phyloP scores from a whole-genome alignment of 2,888 invertebrate species.

The Apotomis betuletana region DNA sequence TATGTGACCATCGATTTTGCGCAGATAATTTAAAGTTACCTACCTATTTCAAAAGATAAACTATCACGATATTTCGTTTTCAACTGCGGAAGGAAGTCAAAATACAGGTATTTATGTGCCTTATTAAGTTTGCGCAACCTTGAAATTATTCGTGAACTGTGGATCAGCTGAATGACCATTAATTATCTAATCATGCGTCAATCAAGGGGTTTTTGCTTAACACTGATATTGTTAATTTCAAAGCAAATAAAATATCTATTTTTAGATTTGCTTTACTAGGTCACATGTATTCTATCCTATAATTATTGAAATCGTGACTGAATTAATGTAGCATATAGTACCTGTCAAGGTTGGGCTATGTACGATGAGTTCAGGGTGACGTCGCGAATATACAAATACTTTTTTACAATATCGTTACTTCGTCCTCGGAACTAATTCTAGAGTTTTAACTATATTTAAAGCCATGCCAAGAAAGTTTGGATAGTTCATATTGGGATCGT shows the following conservation, averaged over 20 bases:
- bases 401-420: too few species aligned
- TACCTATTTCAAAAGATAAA: constrained; percentile 7
- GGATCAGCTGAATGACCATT: constrained; percentile 24
- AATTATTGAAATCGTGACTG: constrained; percentile 8
- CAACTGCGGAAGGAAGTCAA: constrained; percentile 24
- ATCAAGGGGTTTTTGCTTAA: constrained; percentile 36
- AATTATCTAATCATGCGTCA: constrained; percentile 37
- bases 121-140: constrained; percentile 28
- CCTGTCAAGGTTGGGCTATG: constrained; percentile 2
- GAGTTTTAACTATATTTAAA: too few species aligned
- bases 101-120: background rate
- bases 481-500: too few species aligned
- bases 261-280: background rate
- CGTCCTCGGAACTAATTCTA: too few species aligned
- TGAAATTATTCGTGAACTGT: constrained; percentile 22
- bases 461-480: too few species aligned
- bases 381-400: background rate
- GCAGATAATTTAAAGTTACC: background rate
- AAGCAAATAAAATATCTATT: constrained; percentile 10
- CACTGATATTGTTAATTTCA: constrained; percentile 14
- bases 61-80: constrained; percentile 14
- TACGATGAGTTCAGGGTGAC: background rate
- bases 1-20: background rate
- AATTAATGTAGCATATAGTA: background rate
- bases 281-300: constrained; percentile 6